Evolutionary conservation across 2,113 vertebrate species (phyloP), one percentile per base, ranked within the genome.

Genomic region (Macrotis lagotis): DNA sequence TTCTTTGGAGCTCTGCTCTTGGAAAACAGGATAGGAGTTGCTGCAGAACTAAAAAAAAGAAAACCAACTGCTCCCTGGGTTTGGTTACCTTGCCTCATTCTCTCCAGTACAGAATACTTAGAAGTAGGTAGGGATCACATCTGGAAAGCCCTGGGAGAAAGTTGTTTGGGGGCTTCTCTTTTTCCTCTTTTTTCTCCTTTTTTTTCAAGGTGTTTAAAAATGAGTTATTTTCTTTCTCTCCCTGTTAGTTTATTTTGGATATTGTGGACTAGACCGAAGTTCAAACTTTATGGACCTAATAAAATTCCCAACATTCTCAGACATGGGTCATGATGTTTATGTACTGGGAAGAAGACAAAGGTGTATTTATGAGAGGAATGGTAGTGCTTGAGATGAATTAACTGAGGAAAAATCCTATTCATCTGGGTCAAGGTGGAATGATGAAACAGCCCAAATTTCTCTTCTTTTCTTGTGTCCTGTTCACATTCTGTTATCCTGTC

Each of bases 241-340:
- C 96, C 31, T 97, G 94, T 98, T 98, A 98, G 97, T 99, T 99
- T 99, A 98, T 97, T 98, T 99, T 99, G 98, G 98, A 98, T 55
- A 93, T 16, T 66, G 89, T 97, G 94, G 95, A 97, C 97, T 98
- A 98, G 97, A 98, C 98, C 96, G 94, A 97, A 98, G 98, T 98
- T 98, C 98, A 98, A 98, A 98, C 90, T 98, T 99, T 98, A 99
- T 98, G 98, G 97, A 98, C 96, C 98, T 98, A 98, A 98, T 99
- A 99, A 99, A 99, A 98, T 99, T 98, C 98, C 98, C 98, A 98
- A 98, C 98, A 98, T 98, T 99, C 98, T 98, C 98, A 98, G 98
- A 98, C 98, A 98, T 96, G 92, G 97, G 98, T 98, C 96, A 96
- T 98, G 98, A 98, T 98, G 98, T 98, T 98, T 98, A 98, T 97